Conservation (phyloP, 2,888 invertebrate species). For the Nectonema munidae region DNA sequence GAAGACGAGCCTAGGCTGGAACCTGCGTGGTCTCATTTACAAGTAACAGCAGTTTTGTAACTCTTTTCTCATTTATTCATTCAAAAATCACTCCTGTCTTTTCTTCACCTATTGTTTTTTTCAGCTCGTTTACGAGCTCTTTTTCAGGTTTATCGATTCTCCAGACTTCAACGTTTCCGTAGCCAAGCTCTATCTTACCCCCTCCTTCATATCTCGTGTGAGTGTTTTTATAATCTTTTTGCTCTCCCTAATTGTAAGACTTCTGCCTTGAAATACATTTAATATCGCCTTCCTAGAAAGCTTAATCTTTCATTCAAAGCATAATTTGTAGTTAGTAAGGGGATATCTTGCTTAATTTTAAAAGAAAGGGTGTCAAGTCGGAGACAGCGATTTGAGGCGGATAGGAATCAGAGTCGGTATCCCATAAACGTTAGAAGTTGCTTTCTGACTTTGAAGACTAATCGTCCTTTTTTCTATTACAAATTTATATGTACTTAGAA, state of each 20-base stretch:
- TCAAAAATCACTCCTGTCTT: background rate
- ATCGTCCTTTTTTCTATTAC: too few species aligned
- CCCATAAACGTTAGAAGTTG: too few species aligned
- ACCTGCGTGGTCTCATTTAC: slow-evolving; percentile 70
- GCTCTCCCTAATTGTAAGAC: slow-evolving; percentile 12
- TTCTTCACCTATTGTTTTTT: slow-evolving; percentile 17
- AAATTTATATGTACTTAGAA: too few species aligned
- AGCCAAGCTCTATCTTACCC: slow-evolving; percentile 69
- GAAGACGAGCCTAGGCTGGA: slow-evolving; percentile 79
- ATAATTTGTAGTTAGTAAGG: slow-evolving; percentile 19
- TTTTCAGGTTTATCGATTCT: slow-evolving; percentile 45
- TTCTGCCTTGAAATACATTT: background rate
- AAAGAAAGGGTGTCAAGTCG: too few species aligned
- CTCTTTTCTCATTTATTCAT: slow-evolving; percentile 14
- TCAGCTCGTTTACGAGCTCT: slow-evolving; percentile 35
- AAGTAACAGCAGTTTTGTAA: slow-evolving; percentile 23
- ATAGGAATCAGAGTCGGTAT: too few species aligned
- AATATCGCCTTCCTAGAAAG: background rate
- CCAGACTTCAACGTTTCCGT: slow-evolving; percentile 62
- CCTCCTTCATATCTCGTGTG: slow-evolving; percentile 67
- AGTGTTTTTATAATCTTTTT: slow-evolving; percentile 18
- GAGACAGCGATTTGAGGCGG: too few species aligned
- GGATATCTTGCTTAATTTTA: background rate
- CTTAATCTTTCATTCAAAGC: background rate
- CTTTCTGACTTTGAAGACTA: too few species aligned